Evolutionary conservation across 1,140 invertebrate species (phyloP).

Genomic region (Drosophila erecta): DNA sequence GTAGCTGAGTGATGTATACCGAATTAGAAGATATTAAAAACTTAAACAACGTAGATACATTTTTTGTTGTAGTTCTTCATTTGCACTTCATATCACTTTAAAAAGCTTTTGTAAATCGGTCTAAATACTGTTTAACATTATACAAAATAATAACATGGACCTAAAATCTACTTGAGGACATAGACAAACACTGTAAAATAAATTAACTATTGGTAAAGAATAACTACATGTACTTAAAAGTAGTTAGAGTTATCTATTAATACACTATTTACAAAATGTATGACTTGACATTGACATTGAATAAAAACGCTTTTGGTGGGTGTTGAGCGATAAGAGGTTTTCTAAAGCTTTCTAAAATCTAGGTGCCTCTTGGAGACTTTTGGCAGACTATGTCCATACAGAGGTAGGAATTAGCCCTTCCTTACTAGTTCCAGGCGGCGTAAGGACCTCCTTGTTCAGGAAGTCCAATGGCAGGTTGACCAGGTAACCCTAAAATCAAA

Average conservation of each 20-base stretch:
- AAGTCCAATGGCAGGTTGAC: constrained; percentile 95
- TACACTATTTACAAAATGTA: constrained; percentile 24
- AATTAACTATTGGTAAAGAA: constrained; percentile 59
- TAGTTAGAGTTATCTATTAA: constrained; percentile 20
- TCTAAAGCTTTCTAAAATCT: constrained; percentile 20
- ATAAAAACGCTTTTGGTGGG: constrained; percentile 71
- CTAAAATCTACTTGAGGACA: constrained; percentile 45
- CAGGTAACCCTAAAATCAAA: constrained; percentile 89
- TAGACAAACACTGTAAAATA: constrained; percentile 61
- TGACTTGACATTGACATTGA: constrained; percentile 59
- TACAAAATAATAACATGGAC: constrained; percentile 53
- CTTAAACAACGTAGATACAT: too few relatives aligned
- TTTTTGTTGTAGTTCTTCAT: neutral
- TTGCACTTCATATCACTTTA: constrained; percentile 56
- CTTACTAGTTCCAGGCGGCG: constrained; percentile 91
- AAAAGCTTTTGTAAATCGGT: constrained; percentile 51
- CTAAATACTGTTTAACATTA: constrained; percentile 72
- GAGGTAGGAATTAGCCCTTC: constrained; percentile 93
- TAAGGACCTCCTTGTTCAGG: constrained; percentile 92
- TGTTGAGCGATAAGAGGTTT: constrained; percentile 15
- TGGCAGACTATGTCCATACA: constrained; percentile 89
- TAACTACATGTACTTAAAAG: constrained; percentile 15
- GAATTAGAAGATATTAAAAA: too few relatives aligned
- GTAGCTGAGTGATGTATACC: too few relatives aligned
- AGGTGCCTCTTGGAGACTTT: constrained; percentile 58